These are phyloP conservation scores for Microplitis manilae DNA, from an alignment of 2,888 invertebrate genomes.

Conservation along the genomic window DNA sequence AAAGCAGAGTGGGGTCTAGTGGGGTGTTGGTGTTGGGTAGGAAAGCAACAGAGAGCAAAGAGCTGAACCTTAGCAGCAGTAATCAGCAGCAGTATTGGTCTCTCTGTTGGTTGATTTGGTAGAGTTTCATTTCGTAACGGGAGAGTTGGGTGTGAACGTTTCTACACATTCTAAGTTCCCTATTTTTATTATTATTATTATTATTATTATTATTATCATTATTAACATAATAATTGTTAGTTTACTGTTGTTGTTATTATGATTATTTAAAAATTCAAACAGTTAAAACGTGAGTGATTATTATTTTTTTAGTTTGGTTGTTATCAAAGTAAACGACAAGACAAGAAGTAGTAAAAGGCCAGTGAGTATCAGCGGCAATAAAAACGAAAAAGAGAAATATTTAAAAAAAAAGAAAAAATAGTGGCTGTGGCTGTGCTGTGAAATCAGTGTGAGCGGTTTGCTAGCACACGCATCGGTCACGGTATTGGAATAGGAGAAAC, in stretches of 20 bases:
- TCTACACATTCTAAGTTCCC: conserved; percentile 29
- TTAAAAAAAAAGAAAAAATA: conserved; percentile 17
- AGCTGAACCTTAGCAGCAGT: conserved; percentile 65
- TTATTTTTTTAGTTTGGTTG: not conserved
- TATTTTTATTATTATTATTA: conserved; percentile 4
- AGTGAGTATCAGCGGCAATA: not conserved
- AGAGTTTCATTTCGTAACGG: conserved; percentile 51
- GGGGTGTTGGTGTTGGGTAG: conserved; percentile 10
- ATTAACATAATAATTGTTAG: not conserved
- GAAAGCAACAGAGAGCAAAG: conserved; percentile 42
- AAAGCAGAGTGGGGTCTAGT: conserved; percentile 22
- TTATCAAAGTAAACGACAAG: conserved; percentile 12
- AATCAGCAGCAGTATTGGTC: conserved; percentile 64
- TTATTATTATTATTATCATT: conserved; percentile 8
- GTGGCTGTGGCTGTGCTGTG: conserved; percentile 30
- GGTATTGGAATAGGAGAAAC: conserved; percentile 30
- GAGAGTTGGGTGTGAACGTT: conserved; percentile 52
- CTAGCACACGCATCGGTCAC: conserved; percentile 27
- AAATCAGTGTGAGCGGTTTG: conserved; percentile 33
- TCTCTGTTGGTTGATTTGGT: conserved; percentile 57
- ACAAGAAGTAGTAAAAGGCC: conserved; percentile 24
- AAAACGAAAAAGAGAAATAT: conserved; percentile 17
- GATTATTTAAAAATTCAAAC: not conserved
- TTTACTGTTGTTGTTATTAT: not conserved
- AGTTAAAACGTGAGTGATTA: not conserved